Base-by-base conservation (phyloP, 1,140 invertebrate genomes). In the silkworm (Bombyx mori) region DNA sequence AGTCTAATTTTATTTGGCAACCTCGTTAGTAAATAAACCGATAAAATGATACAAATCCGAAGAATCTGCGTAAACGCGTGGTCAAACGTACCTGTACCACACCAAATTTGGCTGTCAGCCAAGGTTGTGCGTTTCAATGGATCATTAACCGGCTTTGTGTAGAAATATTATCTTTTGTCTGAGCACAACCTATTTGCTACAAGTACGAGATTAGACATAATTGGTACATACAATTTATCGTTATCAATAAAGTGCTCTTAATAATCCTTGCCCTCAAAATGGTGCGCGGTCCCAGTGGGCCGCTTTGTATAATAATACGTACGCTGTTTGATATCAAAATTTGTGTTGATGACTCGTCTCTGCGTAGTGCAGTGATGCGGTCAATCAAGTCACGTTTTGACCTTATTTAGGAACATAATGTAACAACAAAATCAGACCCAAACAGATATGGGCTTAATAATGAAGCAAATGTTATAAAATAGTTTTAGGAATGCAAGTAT, bases 41-140 rank as follows among this genome's bases (percentile, higher is more conserved):
- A 35, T 35, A 5, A 3, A 35, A 35, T 5, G 26, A 35, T 35
- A 5, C 26, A 35, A 35, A 35, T 35, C 26, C 26, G 26, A 35
- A 35, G 8, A 35, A 10, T 8, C 8, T 7, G 26, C 42, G 51
- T 10, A 10, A 10, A 42, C n/a, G 8, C 42, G 44, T 42, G 56
- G 12, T 8, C 10, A 26, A 44, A 44, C 43, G 26, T 59, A 60
- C 63, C 57, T 65, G 65, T 54, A 65, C 59, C 57, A 26, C 54
- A 56, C 56, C 55, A 42, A 52, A 55, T 68, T 68, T 73, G 71
- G 71, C 68, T 26, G 26, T 8, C 26, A 9, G 60, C 70, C 68
- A 73, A 70, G 68, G 68, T 63, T 66, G 52, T 57, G 66, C 55
- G 59, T 67, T 73, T 68, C 62, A 65, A 63, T 68, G 66, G 60